These are phyloP conservation scores for Drosophila borealis DNA, from an alignment of 2,888 invertebrate genomes.

Conservation along the genomic window DNA sequence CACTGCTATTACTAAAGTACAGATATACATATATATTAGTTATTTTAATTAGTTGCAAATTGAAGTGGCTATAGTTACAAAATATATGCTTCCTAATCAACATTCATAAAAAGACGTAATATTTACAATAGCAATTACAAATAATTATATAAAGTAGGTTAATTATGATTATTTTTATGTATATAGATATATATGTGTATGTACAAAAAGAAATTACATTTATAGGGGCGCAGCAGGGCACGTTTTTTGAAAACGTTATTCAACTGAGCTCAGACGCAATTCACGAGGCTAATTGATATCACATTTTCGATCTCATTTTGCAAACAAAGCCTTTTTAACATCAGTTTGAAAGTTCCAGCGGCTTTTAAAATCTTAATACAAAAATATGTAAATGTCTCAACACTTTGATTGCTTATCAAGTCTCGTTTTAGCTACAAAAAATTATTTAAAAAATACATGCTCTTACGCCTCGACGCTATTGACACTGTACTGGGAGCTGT, in stretches of 20 bases:
- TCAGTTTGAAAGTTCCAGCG: constrained; percentile 58
- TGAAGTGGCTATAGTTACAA: constrained; percentile 5
- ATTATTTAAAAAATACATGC: background rate
- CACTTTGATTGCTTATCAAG: constrained; percentile 46
- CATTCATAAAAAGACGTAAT: constrained; percentile 23
- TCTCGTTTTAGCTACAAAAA: constrained; percentile 22
- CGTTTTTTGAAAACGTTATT: constrained; percentile 43
- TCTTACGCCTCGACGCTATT: constrained; percentile 81
- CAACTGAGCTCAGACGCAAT: constrained; percentile 39
- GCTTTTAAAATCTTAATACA: constrained; percentile 57
- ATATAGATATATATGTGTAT: constrained; percentile 31
- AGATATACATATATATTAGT: background rate
- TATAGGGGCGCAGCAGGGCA: constrained; percentile 26
- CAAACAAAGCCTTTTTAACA: constrained; percentile 29
- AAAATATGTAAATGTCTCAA: constrained; percentile 57
- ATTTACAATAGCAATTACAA: constrained; percentile 60
- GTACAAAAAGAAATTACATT: constrained; percentile 43
- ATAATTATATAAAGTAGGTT: constrained; percentile 27
- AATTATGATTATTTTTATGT: constrained; percentile 27
- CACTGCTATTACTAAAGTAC: constrained; percentile 16
- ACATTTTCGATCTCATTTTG: constrained; percentile 51
- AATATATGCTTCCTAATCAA: constrained; percentile 6
- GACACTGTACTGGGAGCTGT: constrained; percentile 83
- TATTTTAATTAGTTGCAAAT: no score
- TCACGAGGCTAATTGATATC: constrained; percentile 63